Percentiles rank a stretch among this genome's conserved stretches.
phyloP scores from a whole-genome alignment of 2,113 vertebrate species.

The Grammomys surdaster region DNA sequence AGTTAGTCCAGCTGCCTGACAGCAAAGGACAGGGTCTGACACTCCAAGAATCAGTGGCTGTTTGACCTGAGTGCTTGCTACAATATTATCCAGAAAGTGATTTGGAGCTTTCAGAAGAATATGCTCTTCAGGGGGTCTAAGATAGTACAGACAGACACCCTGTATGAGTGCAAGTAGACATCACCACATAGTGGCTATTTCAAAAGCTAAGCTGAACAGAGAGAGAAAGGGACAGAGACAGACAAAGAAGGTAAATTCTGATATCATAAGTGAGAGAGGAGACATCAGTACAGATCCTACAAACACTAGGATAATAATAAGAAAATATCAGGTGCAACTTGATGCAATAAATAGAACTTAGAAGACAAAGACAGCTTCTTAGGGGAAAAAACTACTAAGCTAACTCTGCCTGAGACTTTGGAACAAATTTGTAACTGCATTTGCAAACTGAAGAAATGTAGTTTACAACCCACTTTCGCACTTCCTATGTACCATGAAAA shows the following conservation, averaged over 20 bases:
- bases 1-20: background rate
- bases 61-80: background rate
- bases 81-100: background rate
- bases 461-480: background rate
- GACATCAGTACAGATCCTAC: background rate
- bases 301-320: background rate
- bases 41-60: background rate
- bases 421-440: slow-evolving; percentile 20
- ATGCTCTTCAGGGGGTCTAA: background rate
- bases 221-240: background rate
- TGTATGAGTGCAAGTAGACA: background rate
- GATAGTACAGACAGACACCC: background rate
- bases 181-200: background rate
- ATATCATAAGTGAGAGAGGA: background rate
- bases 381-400: background rate
- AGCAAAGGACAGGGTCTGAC: background rate
- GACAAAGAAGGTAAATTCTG: background rate
- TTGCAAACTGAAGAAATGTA: background rate
- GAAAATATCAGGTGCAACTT: background rate
- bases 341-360: background rate
- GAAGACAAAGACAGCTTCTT: background rate
- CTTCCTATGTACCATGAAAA: background rate
- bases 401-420: background rate
- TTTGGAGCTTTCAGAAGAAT: slow-evolving; percentile 1
- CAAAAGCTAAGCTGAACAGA: background rate